These are phyloP conservation scores for Dascyllus trimaculatus DNA, from an alignment of 2,113 vertebrate species.

Conservation along the genomic window DNA sequence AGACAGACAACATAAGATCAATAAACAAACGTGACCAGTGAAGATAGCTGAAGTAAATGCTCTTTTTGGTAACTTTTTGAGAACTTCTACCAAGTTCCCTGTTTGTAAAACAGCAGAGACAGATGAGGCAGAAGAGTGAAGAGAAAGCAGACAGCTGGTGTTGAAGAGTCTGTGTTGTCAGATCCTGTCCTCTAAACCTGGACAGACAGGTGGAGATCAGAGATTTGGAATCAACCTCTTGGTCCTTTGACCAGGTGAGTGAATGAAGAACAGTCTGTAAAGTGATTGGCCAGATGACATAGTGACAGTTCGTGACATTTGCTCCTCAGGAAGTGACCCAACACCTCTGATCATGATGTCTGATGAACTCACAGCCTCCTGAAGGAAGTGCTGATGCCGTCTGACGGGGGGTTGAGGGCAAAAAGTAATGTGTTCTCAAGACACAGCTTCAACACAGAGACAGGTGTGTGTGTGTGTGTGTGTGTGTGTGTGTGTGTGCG, in stretches of 20 bases:
- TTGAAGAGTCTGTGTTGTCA: neutral
- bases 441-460: conserved; percentile 13
- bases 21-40: no score
- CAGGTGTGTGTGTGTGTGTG: conserved; percentile 34
- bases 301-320: conserved; percentile 62
- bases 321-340: conserved; percentile 79
- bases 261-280: conserved; percentile 25
- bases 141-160: neutral
- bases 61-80: no score
- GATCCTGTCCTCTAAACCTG: conserved; percentile 5
- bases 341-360: conserved; percentile 51
- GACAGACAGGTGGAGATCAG: conserved; percentile 12
- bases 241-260: conserved; percentile 22
- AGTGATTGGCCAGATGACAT: conserved; percentile 75
- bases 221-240: neutral
- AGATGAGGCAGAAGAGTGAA: no score
- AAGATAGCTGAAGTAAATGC: no score
- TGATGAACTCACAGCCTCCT: conserved; percentile 38
- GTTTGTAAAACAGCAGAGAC: no score
- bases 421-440: conserved; percentile 50
- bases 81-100: no score
- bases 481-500: no score
- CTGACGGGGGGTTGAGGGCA: conserved; percentile 6
- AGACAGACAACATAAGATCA: no score
- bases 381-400: conserved; percentile 42